Conservation (phyloP, 2,797 vertebrate genomes). For the Lithobates pipiens region DNA sequence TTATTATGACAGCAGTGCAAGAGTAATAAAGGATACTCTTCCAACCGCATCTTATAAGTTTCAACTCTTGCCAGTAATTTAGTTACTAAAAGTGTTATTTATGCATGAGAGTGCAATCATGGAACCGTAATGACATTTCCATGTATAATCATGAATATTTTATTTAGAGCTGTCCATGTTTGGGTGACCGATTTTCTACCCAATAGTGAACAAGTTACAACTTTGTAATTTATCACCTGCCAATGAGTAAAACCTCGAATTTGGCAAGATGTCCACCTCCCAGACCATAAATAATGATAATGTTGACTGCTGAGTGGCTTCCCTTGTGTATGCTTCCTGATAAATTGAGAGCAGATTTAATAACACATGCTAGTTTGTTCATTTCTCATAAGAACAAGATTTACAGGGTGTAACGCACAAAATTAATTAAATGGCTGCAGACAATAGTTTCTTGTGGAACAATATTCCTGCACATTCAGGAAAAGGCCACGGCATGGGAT, state of each 20-base stretch:
- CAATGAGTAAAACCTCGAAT: slow-evolving; percentile 21
- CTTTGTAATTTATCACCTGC: slow-evolving; percentile 22
- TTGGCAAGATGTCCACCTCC: slow-evolving; percentile 19
- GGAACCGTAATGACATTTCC: slow-evolving; percentile 10
- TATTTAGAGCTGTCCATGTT: background rate
- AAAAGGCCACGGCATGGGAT: background rate
- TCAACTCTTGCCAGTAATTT: too few species aligned
- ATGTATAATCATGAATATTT: slow-evolving; percentile 18
- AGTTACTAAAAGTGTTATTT: too few species aligned
- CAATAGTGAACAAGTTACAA: slow-evolving; percentile 26
- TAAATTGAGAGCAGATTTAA: slow-evolving; percentile 26
- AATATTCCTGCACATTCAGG: slow-evolving; percentile 9
- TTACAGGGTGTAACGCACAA: slow-evolving; percentile 24
- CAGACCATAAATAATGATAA: slow-evolving; percentile 25
- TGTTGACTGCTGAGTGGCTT: slow-evolving; percentile 22
- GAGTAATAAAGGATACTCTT: too few species aligned
- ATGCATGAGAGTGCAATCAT: background rate
- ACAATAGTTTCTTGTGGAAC: background rate
- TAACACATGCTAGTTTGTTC: slow-evolving; percentile 40
- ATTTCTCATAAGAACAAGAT: slow-evolving; percentile 51
- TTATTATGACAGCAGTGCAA: too few species aligned
- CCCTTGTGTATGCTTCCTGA: slow-evolving; percentile 7
- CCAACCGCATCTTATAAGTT: too few species aligned
- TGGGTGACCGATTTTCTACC: background rate
- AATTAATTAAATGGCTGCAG: slow-evolving; percentile 25